Percentiles rank a stretch among this genome's conserved stretches.
Evolutionary conservation across 2,113 vertebrate species (phyloP).

Genomic region (Amphiprion percula): DNA sequence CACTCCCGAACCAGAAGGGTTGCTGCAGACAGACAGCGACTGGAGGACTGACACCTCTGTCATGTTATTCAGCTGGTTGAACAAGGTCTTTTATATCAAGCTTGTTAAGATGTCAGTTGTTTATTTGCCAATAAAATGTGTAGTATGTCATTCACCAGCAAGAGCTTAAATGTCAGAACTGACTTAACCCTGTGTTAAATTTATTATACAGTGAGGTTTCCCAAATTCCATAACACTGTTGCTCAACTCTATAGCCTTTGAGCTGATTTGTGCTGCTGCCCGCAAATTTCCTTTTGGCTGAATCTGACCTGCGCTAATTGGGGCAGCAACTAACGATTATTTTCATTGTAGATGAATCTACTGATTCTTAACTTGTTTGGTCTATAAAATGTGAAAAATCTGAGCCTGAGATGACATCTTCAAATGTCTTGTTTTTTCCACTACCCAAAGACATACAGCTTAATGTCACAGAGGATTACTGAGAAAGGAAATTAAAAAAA

Average conservation of each 20-base stretch:
- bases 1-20: constrained; percentile 30
- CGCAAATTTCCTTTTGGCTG: not conserved
- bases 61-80: constrained; percentile 3
- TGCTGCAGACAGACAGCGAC: constrained; percentile 23
- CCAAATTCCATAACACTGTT: too few species aligned
- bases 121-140: not conserved
- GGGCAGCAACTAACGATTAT: not conserved
- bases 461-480: too few species aligned
- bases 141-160: not conserved
- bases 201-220: not conserved
- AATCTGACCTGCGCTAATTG: not conserved
- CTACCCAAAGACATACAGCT: too few species aligned
- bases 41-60: not conserved
- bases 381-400: too few species aligned
- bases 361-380: too few species aligned
- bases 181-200: not conserved
- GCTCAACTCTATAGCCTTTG: too few species aligned
- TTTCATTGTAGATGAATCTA: too few species aligned
- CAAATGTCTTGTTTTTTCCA: too few species aligned
- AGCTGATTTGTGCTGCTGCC: too few species aligned
- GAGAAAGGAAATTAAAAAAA: too few species aligned
- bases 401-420: too few species aligned
- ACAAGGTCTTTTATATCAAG: not conserved
- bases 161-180: too few species aligned
- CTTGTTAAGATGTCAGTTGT: not conserved